A percentile compares a stretch with the other conserved stretches of the same genome.
Conservation (phyloP, 1,140 invertebrate species). For the Drosophila pseudoobscura region DNA sequence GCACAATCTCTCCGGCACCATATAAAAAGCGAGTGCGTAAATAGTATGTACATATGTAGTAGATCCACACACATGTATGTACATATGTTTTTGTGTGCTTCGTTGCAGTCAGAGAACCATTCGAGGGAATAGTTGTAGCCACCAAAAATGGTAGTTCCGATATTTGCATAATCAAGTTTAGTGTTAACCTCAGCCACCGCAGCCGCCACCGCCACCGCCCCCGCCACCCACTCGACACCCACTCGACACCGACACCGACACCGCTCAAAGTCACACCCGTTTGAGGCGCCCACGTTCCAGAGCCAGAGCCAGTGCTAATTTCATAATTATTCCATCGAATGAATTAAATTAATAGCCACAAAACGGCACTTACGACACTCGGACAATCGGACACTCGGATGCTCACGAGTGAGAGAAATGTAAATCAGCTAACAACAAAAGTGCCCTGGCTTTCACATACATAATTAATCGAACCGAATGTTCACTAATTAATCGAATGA, state of each 20-base stretch:
- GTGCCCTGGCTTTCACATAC: slow-evolving; percentile 57
- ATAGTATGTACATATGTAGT: background rate
- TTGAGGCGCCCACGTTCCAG: too few relatives aligned
- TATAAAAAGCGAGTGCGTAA: background rate
- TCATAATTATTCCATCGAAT: too few relatives aligned
- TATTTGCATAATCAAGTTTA: too few relatives aligned
- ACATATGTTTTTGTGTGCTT: background rate
- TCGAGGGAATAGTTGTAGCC: too few relatives aligned
- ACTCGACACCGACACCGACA: too few relatives aligned
- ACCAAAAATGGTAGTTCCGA: too few relatives aligned
- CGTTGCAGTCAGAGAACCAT: too few relatives aligned
- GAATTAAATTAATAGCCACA: slow-evolving; percentile 10
- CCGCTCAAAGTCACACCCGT: too few relatives aligned
- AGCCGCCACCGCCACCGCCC: too few relatives aligned
- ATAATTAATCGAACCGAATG: slow-evolving; percentile 44
- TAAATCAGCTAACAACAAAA: slow-evolving; percentile 29
- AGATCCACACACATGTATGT: background rate
- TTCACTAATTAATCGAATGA: slow-evolving; percentile 7
- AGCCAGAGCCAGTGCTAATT: too few relatives aligned
- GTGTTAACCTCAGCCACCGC: too few relatives aligned
- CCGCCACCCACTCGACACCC: too few relatives aligned
- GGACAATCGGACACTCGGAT: background rate
- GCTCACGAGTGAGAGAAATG: background rate
- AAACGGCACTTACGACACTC: background rate
- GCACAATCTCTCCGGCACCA: background rate